Evolutionary conservation across 2,888 invertebrate genomes (phyloP).

Genomic region (Hemithea aestivaria): DNA sequence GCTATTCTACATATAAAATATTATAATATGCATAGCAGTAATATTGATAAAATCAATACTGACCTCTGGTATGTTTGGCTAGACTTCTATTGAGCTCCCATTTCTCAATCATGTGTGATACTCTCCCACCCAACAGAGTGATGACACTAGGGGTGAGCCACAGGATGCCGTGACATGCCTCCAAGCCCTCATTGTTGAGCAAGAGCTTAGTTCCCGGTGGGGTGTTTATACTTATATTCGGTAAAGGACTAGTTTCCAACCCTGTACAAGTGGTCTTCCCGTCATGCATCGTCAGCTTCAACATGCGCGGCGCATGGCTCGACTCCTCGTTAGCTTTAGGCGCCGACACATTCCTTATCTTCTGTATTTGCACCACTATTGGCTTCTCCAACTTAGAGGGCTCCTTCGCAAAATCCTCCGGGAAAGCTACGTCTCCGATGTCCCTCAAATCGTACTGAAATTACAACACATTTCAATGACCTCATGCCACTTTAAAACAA

Average conservation of each 20-base stretch:
- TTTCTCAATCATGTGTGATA: conserved; percentile 89
- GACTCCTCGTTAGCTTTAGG: conserved; percentile 95
- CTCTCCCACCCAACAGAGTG: conserved; percentile 90
- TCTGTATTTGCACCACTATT: conserved; percentile 92
- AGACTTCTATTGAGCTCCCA: conserved; percentile 88
- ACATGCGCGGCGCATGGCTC: conserved; percentile 87
- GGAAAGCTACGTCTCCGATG: conserved; percentile 86
- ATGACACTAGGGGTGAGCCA: conserved; percentile 84
- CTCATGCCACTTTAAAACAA: no score
- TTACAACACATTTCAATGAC: conserved; percentile 29
- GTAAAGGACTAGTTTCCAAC: conserved; percentile 86
- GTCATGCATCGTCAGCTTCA: conserved; percentile 91
- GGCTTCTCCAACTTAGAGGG: conserved; percentile 70
- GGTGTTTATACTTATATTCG: conserved; percentile 86
- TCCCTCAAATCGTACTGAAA: conserved; percentile 87
- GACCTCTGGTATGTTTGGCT: conserved; percentile 81
- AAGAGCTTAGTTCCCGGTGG: conserved; percentile 93
- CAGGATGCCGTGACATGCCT: conserved; percentile 85
- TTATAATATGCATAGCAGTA: no score
- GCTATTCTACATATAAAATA: no score
- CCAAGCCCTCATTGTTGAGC: conserved; percentile 62
- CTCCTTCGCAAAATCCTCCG: conserved; percentile 83
- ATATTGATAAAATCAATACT: no score
- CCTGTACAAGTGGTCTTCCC: conserved; percentile 88
- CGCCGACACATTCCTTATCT: conserved; percentile 91